Evolutionary conservation across 2,888 invertebrate genomes (phyloP), one percentile per base, ranked within the genome.

Genomic region (Perdita meconis): DNA sequence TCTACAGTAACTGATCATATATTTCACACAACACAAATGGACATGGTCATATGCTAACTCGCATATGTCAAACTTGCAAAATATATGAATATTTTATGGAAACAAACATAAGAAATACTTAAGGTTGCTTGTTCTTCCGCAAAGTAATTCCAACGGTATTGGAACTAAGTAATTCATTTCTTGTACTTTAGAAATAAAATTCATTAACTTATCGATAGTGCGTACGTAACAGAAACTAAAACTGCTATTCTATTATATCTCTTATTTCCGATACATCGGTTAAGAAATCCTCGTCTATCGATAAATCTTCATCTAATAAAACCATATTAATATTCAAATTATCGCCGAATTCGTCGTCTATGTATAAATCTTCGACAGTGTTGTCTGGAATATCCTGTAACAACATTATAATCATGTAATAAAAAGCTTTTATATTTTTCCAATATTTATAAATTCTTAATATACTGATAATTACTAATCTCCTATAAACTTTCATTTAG

Each of bases 331-430:
- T 77, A 42, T 89, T 90, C 68, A 90, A 85, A 73, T 68, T 85
- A 22, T 86, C 87, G 1, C 83, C 87, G 59, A 90, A 90, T 71
- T 90, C 90, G 59, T 90, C 90, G 59, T 90, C 90, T 65, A 90
- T 89, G 40, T 90, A 90, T 56, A 90, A 73, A 68, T 90, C 90
- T 71, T 90, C 90, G 5, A 87, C 80, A 0, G 86, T 85, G 44
- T 50, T 87, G 44, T 87, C 87, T 38, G 82, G 80, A 16, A 82
- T 13, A 53, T 84, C 85, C 88, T 89, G 73, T 38, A 85, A 85
- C 8, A 67, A 78, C 40, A 38, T 42, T 47, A 16, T 19, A 22
- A 13, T n/a, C 16, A 38, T 24, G 13, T 10, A 57, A 40, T 3
- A 16, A 40, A 56, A 10, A 22, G 1, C 5, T 8, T 30, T 6